Base-by-base conservation (phyloP, 1,140 invertebrate species). In the Spodoptera litura region DNA sequence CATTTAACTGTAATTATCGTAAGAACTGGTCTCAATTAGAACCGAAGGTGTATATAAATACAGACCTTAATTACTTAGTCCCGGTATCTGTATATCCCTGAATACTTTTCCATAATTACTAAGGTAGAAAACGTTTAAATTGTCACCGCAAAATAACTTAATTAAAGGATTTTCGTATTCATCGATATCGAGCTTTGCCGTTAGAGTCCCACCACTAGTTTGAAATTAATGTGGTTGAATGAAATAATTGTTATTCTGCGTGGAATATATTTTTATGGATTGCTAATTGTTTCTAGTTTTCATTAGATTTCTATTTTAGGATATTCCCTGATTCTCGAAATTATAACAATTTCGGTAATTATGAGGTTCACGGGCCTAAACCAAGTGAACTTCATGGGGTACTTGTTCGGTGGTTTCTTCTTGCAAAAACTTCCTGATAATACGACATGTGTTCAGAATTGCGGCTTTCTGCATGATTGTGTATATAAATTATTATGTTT, bases 61-160 rank as follows among this genome's bases (percentile, higher is more conserved):
- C 85, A 84, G 79, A 78, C 81, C 85, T 90, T 90, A 89, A 90
- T 90, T 88, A 85, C 86, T 87, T 64, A 80, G 78, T 64, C 31
- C n/a, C 27, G 49, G 31, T 44, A 52, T 27, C 70, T 58, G 13
- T 58, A 58, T n/a, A 44, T 73, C n/a, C 25, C 12, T 73, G 56
- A 73, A 73, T 73, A 85, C 78, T 79, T 81, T 82, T 55, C 59
- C 61, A 72, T 84, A 88, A 87, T 88, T 88, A 87, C 79, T 81
- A 58, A 55, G 71, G 78, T 76, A 70, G 75, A 66, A 75, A 70
- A 77, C 78, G 79, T 84, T 85, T 85, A 82, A 84, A 86, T 88
- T 80, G 80, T 78, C 66, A 74, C 68, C 78, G 83, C 66, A 70
- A 52, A 70, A 70, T 70, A 49, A 70, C 66, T 70, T 70, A 70